Base-by-base conservation (phyloP, 1,140 invertebrate genomes). In the Leptinotarsa texana region DNA sequence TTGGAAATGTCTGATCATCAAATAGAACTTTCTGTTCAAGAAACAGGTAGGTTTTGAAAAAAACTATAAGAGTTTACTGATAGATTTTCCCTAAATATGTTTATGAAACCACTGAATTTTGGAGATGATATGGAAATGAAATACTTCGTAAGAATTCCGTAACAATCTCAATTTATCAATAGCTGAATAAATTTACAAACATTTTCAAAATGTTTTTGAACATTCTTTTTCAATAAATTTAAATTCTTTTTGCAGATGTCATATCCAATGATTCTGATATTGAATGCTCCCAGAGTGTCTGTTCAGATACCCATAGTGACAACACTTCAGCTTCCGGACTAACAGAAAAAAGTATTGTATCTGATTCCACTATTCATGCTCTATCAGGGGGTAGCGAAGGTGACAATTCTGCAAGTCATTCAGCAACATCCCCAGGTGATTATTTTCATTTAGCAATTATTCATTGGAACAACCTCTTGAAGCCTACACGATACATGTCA, bases 261-360 rank as follows among this genome's bases (percentile, higher is more conserved):
- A 69, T 76, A n/a, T 79, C 77, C 27, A 82, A 82, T 73, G 81
- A 82, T 75, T 82, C 81, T 21, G 80, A 81, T 67, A 66, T 75
- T 27, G 80, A 82, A 63, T 78, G 81, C 51, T 81, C 79, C 33
- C 80, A 82, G 70, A 82, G 81, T 73, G 75, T 81, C 2, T 80
- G 81, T 48, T 82, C 81, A 13, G 81, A 82, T 71, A 82, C 79
- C 22, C 81, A 82, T 70, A 81, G 79, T 63, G 80, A 81, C 61
- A 80, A 80, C 63, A 82, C 79, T 61, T 81, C 81, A 48, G 72
- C 78, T 8, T 81, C 80, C 17, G 78, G 71, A 57, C 75, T 79
- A 27, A 82, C 81, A 47, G 81, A 82, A 62, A 82, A 82, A 75
- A 82, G 81, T 72, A 82, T 76, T 5, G 49, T 81, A 24, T 81